Evolutionary conservation across 2,888 invertebrate species (phyloP), one percentile per base, ranked within the genome.

Genomic region (Zaprionus obscuricornis): DNA sequence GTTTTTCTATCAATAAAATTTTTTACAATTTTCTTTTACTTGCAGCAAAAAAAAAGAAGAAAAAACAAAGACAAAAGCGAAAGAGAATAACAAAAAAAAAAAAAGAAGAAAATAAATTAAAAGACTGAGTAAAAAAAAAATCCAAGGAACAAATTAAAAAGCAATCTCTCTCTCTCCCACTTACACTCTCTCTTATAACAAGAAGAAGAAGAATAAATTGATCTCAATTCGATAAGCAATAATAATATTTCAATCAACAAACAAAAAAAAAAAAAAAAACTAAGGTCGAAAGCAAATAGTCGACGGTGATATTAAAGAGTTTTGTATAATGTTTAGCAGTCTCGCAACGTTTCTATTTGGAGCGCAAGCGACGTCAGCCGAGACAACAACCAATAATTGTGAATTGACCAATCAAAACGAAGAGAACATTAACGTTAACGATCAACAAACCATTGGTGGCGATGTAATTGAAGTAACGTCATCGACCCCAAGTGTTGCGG

Each of bases 281-380:
- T 31, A 54, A 22, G 27, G 40, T 6, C 18, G 36, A 27, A 29
- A 51, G 17, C 49, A 46, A 8, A 29, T 29, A 26, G 27, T 8
- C 29, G 16, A 17, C n/a, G n/a, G n/a, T n/a, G n/a, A n/a, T n/a
- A n/a, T n/a, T n/a, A n/a, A n/a, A n/a, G n/a, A 71, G 55, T 50
- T 47, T 63, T 58, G 74, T 90, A 90, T 89, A 90, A 93, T 93
- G 93, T 92, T 93, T 90, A 92, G 91, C 90, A 92, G 91, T 88
- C 91, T 93, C 89, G 92, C 92, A 86, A 92, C 91, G 87, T 93
- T 92, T 90, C 86, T 91, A 76, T 90, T 91, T 88, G 91, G 91
- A 87, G 89, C 89, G 83, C 78, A 65, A 78, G 73, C 84, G 55
- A 88, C 87, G 74, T 81, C 85, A n/a, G n/a, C n/a, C 76, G 84